Percentiles rank a stretch among this genome's conserved stretches.
phyloP scores from a whole-genome alignment of 2,888 invertebrate species.

The Tolmerus cingulatus region DNA sequence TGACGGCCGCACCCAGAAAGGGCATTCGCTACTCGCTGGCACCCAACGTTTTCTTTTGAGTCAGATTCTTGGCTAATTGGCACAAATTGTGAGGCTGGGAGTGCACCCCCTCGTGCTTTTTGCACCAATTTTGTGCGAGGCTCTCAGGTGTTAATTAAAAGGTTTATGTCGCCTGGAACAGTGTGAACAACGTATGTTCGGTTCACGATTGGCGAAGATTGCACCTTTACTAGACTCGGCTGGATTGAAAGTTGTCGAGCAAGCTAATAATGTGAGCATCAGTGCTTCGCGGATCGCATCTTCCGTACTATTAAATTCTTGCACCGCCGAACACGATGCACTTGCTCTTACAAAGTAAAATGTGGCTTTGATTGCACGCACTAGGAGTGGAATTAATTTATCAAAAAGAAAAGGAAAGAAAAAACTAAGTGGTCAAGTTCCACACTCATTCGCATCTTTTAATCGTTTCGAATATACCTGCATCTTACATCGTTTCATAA shows the following conservation, averaged over 20 bases:
- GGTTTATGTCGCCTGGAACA: not conserved
- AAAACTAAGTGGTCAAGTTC: not conserved
- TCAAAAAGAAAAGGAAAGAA: not conserved
- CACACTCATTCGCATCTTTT: not conserved
- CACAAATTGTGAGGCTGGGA: slow-evolving; percentile 1
- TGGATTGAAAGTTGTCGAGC: not conserved
- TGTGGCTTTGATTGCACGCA: not conserved
- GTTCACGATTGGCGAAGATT: not conserved
- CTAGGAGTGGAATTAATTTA: not conserved
- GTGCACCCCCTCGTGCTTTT: not conserved
- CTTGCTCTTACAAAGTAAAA: not conserved
- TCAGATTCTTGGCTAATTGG: slow-evolving; percentile 25
- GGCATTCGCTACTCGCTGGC: not conserved
- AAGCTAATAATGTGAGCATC: not conserved
- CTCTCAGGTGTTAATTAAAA: slow-evolving; percentile 18
- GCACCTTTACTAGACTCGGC: not conserved
- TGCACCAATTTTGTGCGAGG: not conserved
- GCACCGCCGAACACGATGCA: not conserved
- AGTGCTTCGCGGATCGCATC: not conserved
- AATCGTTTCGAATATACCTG: not conserved
- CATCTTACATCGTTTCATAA: not conserved
- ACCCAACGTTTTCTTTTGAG: not conserved
- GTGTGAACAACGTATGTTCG: not conserved
- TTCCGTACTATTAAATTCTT: not conserved
- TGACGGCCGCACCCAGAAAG: not conserved